These are phyloP conservation scores for Thamnophis sirtalis DNA, from an alignment of 2,113 vertebrate species.

Conservation along the genomic window DNA sequence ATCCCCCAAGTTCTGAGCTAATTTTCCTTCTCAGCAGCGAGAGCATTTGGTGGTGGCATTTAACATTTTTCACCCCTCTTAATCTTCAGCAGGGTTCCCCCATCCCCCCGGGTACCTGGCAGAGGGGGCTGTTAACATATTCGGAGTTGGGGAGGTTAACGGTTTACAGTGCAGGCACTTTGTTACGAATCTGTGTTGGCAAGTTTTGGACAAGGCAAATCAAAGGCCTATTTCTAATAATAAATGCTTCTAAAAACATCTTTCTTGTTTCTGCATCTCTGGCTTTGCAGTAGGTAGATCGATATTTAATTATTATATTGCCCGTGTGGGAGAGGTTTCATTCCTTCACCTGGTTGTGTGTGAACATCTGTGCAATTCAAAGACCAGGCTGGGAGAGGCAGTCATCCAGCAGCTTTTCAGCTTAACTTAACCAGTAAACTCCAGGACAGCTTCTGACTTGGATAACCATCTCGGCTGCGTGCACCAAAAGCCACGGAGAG, in stretches of 20 bases:
- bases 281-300: background rate
- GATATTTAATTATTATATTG: background rate
- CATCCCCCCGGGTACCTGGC: background rate
- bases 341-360: background rate
- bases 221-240: conserved; percentile 73
- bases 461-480: background rate
- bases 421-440: background rate
- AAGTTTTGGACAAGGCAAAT: conserved; percentile 22
- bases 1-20: background rate
- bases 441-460: background rate
- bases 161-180: background rate
- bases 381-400: background rate
- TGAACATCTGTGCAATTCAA: background rate
- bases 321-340: background rate
- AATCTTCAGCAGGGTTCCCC: background rate
- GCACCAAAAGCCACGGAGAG: background rate
- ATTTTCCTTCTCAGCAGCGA: background rate
- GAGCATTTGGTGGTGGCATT: background rate
- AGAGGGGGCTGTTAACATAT: background rate
- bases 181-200: background rate
- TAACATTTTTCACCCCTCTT: background rate
- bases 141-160: background rate
- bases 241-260: conserved; percentile 63
- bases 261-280: background rate
- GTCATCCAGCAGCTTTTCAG: background rate